Base-by-base conservation (phyloP, 2,888 invertebrate species). In the Arctia plantaginis region DNA sequence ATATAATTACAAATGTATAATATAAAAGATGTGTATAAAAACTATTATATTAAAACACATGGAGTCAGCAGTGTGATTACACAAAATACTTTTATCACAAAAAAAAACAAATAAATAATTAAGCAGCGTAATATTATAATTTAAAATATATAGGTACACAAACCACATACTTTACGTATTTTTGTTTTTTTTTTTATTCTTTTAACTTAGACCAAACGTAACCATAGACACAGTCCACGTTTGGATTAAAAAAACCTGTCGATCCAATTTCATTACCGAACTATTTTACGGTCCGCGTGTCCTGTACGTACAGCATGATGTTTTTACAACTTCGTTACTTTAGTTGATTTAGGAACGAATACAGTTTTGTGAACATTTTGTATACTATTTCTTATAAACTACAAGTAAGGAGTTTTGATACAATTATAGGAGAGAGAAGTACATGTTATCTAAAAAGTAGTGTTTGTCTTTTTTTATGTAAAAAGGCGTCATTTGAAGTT, bases 261-360 rank as follows among this genome's bases (percentile, higher is more conserved):
- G 93, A 93, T 93, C 93, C 93, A 92, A 93, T 94, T 93, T 93
- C 93, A 93, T 93, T 93, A 92, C 91, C 82, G 80, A 86, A 81
- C 87, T 87, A 90, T 90, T 93, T 93, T 93, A 93, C 88, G 88
- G 87, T 82, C 69, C 76, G 71, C 81, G 84, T 87, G 86, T 91
- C 91, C 90, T 90, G 86, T 69, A 69, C 70, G 76, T 87, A 93
- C 88, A 90, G 92, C 88, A 23, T 88, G 93, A 77, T 76, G 88
- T 73, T 77, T 77, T 81, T 75, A 15, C 3, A n/a, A 68, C 30
- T 59, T 73, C 30, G 27, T 41, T 70, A 69, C 41, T 7, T 30
- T 62, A 18, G 2, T 30, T 30, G 13, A 30, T 62, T 59, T 18
- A 59, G 18, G 7, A 7, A 1, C 8, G 8, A 30, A 35, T 35